phyloP scores from a whole-genome alignment of 1,140 invertebrate species.

The Ylistrum balloti region DNA sequence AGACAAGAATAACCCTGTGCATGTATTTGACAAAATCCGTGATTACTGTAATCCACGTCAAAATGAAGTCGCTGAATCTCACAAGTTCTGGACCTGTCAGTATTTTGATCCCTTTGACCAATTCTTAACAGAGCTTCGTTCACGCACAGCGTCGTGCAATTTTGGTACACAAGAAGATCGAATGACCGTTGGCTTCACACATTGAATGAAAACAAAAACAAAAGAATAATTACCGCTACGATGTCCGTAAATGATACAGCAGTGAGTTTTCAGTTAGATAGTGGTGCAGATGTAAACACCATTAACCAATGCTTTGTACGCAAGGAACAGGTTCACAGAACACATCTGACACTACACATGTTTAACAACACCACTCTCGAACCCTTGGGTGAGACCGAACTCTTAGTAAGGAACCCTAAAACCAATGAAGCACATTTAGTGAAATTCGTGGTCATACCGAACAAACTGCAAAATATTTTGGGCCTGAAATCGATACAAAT shows the following conservation, averaged over 20 bases:
- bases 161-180: conserved; percentile 46
- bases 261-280: conserved; percentile 53
- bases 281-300: conserved; percentile 54
- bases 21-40: conserved; percentile 47
- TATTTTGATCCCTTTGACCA: conserved; percentile 42
- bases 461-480: conserved; percentile 43
- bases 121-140: not conserved
- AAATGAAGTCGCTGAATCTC: conserved; percentile 46
- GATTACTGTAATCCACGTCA: conserved; percentile 45
- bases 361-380: not conserved
- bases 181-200: not conserved
- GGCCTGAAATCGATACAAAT: conserved; percentile 41
- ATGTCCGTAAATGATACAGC: conserved; percentile 44
- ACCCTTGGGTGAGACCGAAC: conserved; percentile 1
- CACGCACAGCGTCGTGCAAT: too few relatives aligned
- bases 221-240: not conserved
- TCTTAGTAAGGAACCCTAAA: conserved; percentile 49
- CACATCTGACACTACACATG: conserved; percentile 30
- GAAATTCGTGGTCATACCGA: conserved; percentile 45
- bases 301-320: conserved; percentile 52
- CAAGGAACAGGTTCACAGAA: conserved; percentile 41
- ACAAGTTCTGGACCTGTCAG: conserved; percentile 42
- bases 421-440: not conserved
- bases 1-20: conserved; percentile 27
- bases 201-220: not conserved